Conservation (phyloP, 2,888 invertebrate species). For the Oligia strigilis region DNA sequence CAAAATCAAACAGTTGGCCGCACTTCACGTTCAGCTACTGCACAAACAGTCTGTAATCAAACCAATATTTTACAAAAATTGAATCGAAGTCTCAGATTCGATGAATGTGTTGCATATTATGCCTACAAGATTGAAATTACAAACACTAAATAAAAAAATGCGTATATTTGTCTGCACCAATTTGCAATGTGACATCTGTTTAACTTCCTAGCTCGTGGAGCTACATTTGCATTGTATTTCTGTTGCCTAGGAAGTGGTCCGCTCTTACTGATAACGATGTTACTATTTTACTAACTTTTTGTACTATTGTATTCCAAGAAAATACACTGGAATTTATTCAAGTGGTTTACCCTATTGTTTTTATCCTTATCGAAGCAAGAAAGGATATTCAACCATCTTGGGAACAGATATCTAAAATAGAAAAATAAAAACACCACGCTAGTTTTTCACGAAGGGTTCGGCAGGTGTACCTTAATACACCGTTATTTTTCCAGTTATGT, state of each 20-base stretch:
- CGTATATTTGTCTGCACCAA: background rate
- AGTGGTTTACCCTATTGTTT: slow-evolving; percentile 25
- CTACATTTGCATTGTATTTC: slow-evolving; percentile 53
- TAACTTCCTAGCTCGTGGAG: background rate
- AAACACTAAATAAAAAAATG: background rate
- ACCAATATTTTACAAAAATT: background rate
- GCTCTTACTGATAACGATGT: slow-evolving; percentile 49
- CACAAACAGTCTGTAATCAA: too few species aligned
- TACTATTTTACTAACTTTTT: slow-evolving; percentile 43
- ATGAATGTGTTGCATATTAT: background rate
- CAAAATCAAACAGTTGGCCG: too few species aligned
- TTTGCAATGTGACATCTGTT: background rate
- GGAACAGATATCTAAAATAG: background rate
- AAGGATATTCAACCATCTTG: background rate
- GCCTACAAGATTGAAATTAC: background rate
- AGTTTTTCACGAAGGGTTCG: background rate
- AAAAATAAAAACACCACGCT: background rate
- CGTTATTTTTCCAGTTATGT: background rate
- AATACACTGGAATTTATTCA: slow-evolving; percentile 23
- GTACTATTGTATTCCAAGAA: slow-evolving; percentile 23
- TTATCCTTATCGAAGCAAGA: slow-evolving; percentile 8
- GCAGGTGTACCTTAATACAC: accelerated
- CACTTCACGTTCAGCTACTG: background rate
- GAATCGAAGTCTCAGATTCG: background rate
- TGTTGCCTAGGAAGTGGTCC: slow-evolving; percentile 45